Percentiles rank a stretch among this genome's conserved stretches.
phyloP scores from a whole-genome alignment of 2,888 invertebrate genomes.

The Melieria picta region DNA sequence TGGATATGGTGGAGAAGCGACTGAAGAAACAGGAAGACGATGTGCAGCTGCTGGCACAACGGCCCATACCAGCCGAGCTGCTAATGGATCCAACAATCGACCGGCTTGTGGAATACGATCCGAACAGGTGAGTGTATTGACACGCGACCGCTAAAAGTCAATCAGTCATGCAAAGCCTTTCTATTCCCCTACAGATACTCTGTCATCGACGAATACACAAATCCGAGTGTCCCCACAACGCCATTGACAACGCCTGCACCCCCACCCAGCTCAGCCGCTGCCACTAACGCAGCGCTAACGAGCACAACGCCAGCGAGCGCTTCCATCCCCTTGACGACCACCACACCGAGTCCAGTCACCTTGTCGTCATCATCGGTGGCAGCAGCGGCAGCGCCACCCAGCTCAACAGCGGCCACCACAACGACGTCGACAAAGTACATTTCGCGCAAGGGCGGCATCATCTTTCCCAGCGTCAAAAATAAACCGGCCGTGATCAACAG shows the following conservation, averaged over 20 bases:
- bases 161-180: conserved; percentile 23
- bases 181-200: conserved; percentile 56
- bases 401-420: conserved; percentile 49
- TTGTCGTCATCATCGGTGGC: conserved; percentile 30
- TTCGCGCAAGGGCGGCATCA: conserved; percentile 81
- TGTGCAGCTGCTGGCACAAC: conserved; percentile 79
- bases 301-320: conserved; percentile 52
- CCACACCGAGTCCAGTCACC: conserved; percentile 49
- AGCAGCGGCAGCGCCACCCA: conserved; percentile 31
- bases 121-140: conserved; percentile 69
- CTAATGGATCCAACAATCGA: conserved; percentile 82
- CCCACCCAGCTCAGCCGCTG: conserved; percentile 20
- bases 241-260: conserved; percentile 37
- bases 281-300: conserved; percentile 63
- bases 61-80: conserved; percentile 79
- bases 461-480: conserved; percentile 91
- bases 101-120: conserved; percentile 81
- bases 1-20: conserved; percentile 85
- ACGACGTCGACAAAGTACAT: conserved; percentile 62
- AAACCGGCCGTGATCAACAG: conserved; percentile 88
- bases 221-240: conserved; percentile 52
- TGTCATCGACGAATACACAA: conserved; percentile 61
- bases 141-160: background rate
- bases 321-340: conserved; percentile 49
- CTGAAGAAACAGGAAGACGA: conserved; percentile 87